Conservation (phyloP, 2,888 invertebrate species). For the Acanthopleura granulata region DNA sequence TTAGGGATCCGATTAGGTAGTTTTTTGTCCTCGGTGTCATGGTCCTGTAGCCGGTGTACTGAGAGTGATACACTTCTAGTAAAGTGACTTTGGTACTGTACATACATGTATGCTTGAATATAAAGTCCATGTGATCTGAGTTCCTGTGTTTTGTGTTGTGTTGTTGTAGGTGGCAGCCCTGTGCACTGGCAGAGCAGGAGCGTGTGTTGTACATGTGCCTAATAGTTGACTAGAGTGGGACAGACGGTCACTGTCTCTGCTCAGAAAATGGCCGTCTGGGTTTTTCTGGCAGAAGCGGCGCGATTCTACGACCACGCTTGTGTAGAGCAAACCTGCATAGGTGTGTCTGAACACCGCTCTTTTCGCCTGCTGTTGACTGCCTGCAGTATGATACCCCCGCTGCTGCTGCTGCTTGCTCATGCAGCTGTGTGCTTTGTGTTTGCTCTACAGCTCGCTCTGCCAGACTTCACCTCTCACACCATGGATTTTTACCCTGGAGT, state of each 20-base stretch:
- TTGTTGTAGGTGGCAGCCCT: constrained; percentile 79
- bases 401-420: too few species aligned
- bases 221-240: constrained; percentile 60
- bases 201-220: constrained; percentile 80
- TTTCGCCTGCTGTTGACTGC: too few species aligned
- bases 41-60: too few species aligned
- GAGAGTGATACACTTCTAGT: too few species aligned
- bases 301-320: constrained; percentile 2
- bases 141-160: neutral
- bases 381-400: too few species aligned
- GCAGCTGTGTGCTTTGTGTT: too few species aligned
- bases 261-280: constrained; percentile 59
- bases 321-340: neutral
- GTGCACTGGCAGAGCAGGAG: constrained; percentile 88
- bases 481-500: neutral
- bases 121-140: neutral
- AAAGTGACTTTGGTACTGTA: too few species aligned
- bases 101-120: too few species aligned
- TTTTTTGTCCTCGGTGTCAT: too few species aligned
- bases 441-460: too few species aligned
- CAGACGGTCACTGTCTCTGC: constrained; percentile 54
- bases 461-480: neutral
- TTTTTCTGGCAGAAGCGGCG: constrained; percentile 46
- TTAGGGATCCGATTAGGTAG: too few species aligned
- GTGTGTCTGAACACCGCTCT: too few species aligned